These are phyloP conservation scores for Eupeodes latifasciatus DNA, from an alignment of 2,888 invertebrate genomes.

Conservation along the genomic window DNA sequence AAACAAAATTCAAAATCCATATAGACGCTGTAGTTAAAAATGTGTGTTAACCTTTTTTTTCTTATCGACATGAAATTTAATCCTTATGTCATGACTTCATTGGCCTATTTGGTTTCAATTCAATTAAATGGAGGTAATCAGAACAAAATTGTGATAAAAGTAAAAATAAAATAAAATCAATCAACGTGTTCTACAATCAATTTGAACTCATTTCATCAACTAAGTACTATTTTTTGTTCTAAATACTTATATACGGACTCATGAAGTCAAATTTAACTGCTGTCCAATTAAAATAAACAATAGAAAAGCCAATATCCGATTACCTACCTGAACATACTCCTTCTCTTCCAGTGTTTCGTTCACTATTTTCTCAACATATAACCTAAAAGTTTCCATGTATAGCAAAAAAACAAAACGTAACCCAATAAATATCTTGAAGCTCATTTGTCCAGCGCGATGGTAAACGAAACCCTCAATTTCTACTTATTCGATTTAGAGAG, in stretches of 20 bases:
- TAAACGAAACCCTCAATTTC: constrained; percentile 23
- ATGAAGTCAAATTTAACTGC: constrained; percentile 26
- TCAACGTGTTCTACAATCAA: not conserved
- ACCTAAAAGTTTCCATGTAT: not conserved
- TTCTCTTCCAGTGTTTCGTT: constrained; percentile 45
- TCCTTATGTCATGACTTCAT: not conserved
- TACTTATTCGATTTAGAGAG: constrained; percentile 24
- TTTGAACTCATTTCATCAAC: constrained; percentile 19
- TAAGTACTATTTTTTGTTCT: not conserved
- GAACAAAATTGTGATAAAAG: not conserved
- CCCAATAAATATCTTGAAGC: constrained; percentile 25
- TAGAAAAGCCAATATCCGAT: constrained; percentile 54
- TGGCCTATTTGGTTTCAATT: not conserved
- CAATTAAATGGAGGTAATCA: constrained; percentile 24
- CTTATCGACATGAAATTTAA: not conserved
- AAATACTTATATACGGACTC: not conserved
- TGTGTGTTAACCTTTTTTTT: not conserved
- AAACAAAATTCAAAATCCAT: no score
- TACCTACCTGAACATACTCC: constrained; percentile 30
- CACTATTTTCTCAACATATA: constrained; percentile 7
- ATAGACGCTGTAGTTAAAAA: not conserved
- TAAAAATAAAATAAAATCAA: not conserved
- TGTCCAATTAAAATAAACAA: constrained; percentile 50
- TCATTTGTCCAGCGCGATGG: constrained; percentile 17
- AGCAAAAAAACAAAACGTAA: not conserved